Conservation (phyloP, 2,797 vertebrate genomes). For the Enteromius paludinosus region DNA sequence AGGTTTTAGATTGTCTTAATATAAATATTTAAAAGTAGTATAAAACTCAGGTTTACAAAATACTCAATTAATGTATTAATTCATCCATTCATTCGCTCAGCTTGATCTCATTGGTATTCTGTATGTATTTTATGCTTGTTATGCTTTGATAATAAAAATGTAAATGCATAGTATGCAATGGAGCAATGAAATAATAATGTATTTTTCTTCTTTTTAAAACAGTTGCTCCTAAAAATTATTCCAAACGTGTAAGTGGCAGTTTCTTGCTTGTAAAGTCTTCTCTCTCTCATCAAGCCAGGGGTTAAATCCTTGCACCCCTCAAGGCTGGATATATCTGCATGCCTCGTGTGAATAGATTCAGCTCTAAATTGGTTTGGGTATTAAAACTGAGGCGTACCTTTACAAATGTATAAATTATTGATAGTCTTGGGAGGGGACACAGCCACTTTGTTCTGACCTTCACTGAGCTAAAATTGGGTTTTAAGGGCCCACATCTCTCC, state of each 20-base stretch:
- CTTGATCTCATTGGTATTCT: background rate
- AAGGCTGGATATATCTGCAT: constrained; percentile 49
- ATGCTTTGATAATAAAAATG: background rate
- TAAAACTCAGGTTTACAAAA: background rate
- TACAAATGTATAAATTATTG: constrained; percentile 66
- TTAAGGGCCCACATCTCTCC: constrained; percentile 51
- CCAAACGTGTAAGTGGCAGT: background rate
- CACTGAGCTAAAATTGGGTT: constrained; percentile 61
- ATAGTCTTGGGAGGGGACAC: constrained; percentile 58
- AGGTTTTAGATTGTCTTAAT: background rate
- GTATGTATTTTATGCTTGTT: background rate
- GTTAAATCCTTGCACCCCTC: constrained; percentile 14
- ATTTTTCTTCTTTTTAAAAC: background rate
- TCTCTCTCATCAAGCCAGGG: constrained; percentile 26
- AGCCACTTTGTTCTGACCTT: constrained; percentile 61
- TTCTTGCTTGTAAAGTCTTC: background rate
- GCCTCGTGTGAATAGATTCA: constrained; percentile 47
- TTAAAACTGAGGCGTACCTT: constrained; percentile 61
- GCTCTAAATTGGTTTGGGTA: constrained; percentile 58
- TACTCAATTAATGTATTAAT: background rate
- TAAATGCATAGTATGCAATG: background rate
- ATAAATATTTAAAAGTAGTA: background rate
- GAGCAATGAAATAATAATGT: background rate
- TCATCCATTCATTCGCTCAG: background rate
- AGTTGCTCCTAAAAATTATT: background rate